Evolutionary conservation across 2,113 vertebrate genomes (phyloP).

Genomic region (Falco punctatus): DNA sequence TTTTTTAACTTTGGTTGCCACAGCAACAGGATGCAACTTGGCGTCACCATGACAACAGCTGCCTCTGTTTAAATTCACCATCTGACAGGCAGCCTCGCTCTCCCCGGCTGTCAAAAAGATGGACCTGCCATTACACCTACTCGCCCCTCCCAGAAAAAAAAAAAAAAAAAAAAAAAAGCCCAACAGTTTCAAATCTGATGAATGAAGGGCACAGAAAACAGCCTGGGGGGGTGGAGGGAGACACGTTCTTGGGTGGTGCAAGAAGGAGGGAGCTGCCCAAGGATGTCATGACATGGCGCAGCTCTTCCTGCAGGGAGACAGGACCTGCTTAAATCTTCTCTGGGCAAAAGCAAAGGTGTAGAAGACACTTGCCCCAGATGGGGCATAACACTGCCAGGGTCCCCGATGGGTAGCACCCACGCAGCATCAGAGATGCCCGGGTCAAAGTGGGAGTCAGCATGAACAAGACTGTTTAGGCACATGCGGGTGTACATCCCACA

Average conservation of each 20-base stretch:
- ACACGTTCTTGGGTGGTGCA: neutral
- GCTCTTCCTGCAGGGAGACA: neutral
- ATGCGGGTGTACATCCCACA: accelerated
- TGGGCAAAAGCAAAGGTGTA: neutral
- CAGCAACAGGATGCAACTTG: constrained; percentile 81
- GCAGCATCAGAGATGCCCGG: neutral
- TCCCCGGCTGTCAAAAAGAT: constrained; percentile 66
- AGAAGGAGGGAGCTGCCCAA: neutral
- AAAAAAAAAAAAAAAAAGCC: neutral
- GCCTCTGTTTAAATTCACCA: constrained; percentile 83
- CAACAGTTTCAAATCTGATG: constrained; percentile 53
- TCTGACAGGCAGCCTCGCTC: constrained; percentile 76
- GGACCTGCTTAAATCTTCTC: neutral
- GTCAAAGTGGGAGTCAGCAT: neutral
- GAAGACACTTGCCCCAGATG: neutral
- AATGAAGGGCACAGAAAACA: constrained; percentile 70
- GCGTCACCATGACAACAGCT: constrained; percentile 81
- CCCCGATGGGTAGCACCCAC: accelerated
- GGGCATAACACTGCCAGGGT: neutral
- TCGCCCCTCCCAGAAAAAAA: constrained; percentile 26
- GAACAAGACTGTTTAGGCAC: neutral
- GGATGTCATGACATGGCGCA: neutral
- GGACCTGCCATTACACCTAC: constrained; percentile 71
- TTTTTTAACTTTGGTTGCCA: constrained; percentile 84
- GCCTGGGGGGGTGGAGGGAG: neutral